Percentiles rank a stretch among this genome's conserved stretches.
phyloP scores from a whole-genome alignment of 2,113 vertebrate species.

The Cyanoramphus novaezelandiae region DNA sequence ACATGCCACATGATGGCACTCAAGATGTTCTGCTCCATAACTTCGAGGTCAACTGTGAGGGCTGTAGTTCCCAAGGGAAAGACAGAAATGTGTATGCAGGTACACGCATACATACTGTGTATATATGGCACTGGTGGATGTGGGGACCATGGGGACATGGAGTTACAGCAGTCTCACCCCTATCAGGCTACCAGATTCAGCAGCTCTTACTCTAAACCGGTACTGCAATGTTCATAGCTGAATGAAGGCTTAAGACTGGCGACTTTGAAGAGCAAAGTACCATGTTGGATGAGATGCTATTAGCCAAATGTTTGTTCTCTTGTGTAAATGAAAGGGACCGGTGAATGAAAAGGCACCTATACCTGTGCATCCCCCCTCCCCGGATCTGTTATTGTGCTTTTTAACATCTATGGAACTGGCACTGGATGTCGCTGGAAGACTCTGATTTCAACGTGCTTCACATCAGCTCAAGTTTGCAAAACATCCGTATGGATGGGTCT shows the following conservation, averaged over 20 bases:
- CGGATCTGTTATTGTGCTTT: neutral
- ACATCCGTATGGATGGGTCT: neutral
- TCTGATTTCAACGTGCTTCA: neutral
- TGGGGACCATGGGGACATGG: neutral
- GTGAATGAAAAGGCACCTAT: neutral
- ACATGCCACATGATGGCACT: neutral
- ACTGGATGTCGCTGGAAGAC: neutral
- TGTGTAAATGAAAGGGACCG: neutral
- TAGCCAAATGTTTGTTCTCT: neutral
- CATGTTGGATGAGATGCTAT: neutral
- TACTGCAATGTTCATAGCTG: neutral
- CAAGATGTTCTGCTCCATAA: neutral
- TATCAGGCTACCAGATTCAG: neutral
- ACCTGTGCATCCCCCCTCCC: neutral
- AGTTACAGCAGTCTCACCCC: neutral
- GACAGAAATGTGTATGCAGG: fast-evolving
- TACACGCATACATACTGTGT: neutral
- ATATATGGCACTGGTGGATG: neutral
- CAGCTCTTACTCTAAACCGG: neutral
- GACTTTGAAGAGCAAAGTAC: neutral
- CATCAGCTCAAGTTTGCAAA: neutral
- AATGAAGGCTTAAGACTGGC: neutral
- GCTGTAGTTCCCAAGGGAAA: neutral
- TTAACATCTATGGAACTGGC: neutral
- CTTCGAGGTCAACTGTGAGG: neutral